A percentile compares a stretch with the other conserved stretches of the same genome.
Evolutionary conservation across 2,888 invertebrate genomes (phyloP).

Genomic region (Euproctis similis): DNA sequence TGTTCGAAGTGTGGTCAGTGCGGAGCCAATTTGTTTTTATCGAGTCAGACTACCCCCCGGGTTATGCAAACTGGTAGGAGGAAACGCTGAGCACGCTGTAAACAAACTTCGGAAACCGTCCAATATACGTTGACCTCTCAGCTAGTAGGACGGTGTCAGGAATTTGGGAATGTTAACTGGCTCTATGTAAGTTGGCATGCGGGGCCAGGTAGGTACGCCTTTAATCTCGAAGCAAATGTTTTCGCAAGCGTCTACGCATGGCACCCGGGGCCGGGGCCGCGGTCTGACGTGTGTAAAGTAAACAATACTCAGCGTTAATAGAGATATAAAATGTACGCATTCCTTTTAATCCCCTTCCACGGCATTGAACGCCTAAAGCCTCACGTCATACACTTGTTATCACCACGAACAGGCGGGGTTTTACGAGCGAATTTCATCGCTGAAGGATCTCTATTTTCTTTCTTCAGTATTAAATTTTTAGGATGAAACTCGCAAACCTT

Average conservation of each 20-base stretch:
- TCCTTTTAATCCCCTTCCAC: constrained; percentile 65
- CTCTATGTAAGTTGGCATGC: constrained; percentile 34
- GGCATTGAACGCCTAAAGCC: constrained; percentile 49
- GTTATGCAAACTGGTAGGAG: constrained; percentile 72
- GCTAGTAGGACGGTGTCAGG: constrained; percentile 11
- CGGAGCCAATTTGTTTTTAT: constrained; percentile 74
- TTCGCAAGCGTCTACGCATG: constrained; percentile 61
- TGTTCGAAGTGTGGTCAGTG: constrained; percentile 62
- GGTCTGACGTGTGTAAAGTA: constrained; percentile 59
- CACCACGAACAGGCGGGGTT: constrained; percentile 37
- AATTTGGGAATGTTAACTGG: constrained; percentile 23
- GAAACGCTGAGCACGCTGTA: constrained; percentile 69
- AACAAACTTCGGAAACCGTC: constrained; percentile 61
- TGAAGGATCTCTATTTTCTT: constrained; percentile 20
- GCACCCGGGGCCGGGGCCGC: constrained; percentile 56
- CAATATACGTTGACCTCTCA: constrained; percentile 37
- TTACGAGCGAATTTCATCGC: constrained; percentile 19
- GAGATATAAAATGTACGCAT: constrained; percentile 70
- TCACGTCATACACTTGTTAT: constrained; percentile 53
- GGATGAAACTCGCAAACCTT: too few relatives aligned
- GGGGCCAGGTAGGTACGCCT: constrained; percentile 55
- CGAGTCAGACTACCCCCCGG: constrained; percentile 72
- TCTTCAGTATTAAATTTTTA: too few relatives aligned
- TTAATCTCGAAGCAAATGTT: constrained; percentile 68
- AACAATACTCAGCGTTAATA: constrained; percentile 71